phyloP scores from a whole-genome alignment of 2,797 vertebrate genomes.

The Spea hammondii region DNA sequence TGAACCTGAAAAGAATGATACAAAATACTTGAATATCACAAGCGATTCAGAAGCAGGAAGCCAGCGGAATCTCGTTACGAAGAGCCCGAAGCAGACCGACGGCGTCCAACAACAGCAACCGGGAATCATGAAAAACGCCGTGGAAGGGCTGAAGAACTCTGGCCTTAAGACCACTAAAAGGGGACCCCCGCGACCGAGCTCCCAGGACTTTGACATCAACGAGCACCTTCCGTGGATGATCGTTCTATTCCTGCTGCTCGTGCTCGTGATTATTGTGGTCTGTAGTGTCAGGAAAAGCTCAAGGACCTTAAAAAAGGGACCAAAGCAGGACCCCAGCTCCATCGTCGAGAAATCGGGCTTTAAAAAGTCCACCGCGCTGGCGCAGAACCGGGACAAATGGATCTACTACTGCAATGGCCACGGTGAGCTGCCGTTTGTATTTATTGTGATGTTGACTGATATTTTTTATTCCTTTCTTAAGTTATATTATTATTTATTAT shows the following conservation, averaged over 20 bases:
- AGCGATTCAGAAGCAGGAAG: slow-evolving; percentile 56
- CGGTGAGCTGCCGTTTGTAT: slow-evolving; percentile 70
- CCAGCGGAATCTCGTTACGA: slow-evolving; percentile 63
- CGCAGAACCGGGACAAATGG: slow-evolving; percentile 88
- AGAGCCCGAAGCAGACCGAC: slow-evolving; percentile 55
- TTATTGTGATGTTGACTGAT: too few relatives aligned
- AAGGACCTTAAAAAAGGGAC: slow-evolving; percentile 88
- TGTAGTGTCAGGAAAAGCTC: slow-evolving; percentile 93
- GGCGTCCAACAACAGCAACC: slow-evolving; percentile 64
- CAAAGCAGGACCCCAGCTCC: slow-evolving; percentile 88
- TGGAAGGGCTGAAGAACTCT: slow-evolving; percentile 63
- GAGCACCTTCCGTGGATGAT: slow-evolving; percentile 98
- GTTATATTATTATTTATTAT: too few relatives aligned
- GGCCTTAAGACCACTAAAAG: slow-evolving; percentile 77
- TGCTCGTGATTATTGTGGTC: slow-evolving; percentile 89
- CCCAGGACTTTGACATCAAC: slow-evolving; percentile 92
- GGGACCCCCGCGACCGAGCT: slow-evolving; percentile 75
- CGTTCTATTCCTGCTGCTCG: slow-evolving; percentile 87
- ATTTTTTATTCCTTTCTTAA: too few relatives aligned
- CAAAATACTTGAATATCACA: slow-evolving; percentile 46
- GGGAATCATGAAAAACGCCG: slow-evolving; percentile 64
- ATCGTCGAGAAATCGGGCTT: slow-evolving; percentile 91
- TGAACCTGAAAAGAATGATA: slow-evolving; percentile 58
- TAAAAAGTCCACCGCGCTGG: slow-evolving; percentile 76
- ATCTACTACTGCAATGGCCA: slow-evolving; percentile 92